These are phyloP conservation scores for Drosophila paulistorum DNA, from an alignment of 1,140 invertebrate species.

Conservation along the genomic window DNA sequence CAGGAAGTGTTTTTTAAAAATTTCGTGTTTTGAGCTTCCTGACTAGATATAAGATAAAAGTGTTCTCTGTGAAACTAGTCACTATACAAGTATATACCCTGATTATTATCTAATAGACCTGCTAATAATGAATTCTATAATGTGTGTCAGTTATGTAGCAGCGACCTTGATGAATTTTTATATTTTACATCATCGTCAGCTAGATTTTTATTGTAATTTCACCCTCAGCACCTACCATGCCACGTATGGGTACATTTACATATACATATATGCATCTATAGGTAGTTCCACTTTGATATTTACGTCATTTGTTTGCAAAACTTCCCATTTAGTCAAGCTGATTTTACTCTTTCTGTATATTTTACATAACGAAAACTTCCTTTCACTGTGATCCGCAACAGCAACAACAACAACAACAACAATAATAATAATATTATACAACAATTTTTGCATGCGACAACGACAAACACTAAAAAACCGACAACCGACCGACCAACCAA, in stretches of 20 bases:
- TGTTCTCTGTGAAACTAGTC: too few relatives aligned
- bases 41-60: too few relatives aligned
- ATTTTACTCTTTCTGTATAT: conserved; percentile 20
- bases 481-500: conserved; percentile 6
- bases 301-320: conserved; percentile 34
- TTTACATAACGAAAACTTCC: conserved; percentile 47
- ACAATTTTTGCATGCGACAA: conserved; percentile 40
- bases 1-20: too few relatives aligned
- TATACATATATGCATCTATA: conserved; percentile 7
- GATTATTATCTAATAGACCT: too few relatives aligned
- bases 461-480: background rate
- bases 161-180: too few relatives aligned
- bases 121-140: too few relatives aligned
- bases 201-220: background rate
- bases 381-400: conserved; percentile 35
- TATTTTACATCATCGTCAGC: background rate
- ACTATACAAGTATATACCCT: too few relatives aligned
- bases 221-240: background rate
- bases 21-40: too few relatives aligned
- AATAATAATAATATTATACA: conserved; percentile 13
- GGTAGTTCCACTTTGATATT: conserved; percentile 20
- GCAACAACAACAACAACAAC: conserved; percentile 13
- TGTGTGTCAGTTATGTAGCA: too few relatives aligned
- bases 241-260: background rate
- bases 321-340: conserved; percentile 33